A percentile compares a stretch with the other conserved stretches of the same genome.
Evolutionary conservation across 2,888 invertebrate genomes (phyloP).

Genomic region (Adelphocoris suturalis): DNA sequence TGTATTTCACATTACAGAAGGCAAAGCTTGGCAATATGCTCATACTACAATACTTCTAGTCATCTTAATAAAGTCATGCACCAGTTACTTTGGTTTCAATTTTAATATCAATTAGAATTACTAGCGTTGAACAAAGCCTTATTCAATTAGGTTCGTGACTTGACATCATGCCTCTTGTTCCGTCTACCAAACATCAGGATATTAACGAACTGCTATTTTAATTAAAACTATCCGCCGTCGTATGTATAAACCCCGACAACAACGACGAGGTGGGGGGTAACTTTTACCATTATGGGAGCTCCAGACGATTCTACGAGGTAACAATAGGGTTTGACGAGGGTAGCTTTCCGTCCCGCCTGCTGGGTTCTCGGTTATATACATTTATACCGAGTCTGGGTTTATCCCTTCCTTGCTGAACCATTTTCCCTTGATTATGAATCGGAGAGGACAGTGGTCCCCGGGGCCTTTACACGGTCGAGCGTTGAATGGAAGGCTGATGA

Average conservation of each 20-base stretch:
- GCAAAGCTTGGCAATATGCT: no score
- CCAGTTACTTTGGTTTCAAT: no score
- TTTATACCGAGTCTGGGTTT: background rate
- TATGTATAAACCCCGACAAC: background rate
- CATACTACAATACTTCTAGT: no score
- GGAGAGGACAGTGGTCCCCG: background rate
- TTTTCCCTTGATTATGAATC: slow-evolving; percentile 20
- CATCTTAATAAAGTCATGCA: no score
- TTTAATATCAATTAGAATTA: no score
- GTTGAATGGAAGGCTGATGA: slow-evolving; percentile 14
- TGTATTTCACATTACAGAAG: no score
- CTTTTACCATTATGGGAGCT: background rate
- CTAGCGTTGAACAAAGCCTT: no score
- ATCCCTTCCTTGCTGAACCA: background rate
- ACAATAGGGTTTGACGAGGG: slow-evolving; percentile 25
- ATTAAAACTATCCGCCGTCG: slow-evolving; percentile 25
- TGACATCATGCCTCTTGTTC: no score
- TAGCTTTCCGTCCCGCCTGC: background rate
- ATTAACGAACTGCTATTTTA: slow-evolving; percentile 1
- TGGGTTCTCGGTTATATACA: background rate
- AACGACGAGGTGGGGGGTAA: background rate
- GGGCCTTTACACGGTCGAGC: background rate
- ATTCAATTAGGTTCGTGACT: no score
- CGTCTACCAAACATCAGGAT: no score
- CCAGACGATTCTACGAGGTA: background rate